These are phyloP conservation scores for Rostratula benghalensis DNA, from an alignment of 2,113 vertebrate species.

Conservation along the genomic window DNA sequence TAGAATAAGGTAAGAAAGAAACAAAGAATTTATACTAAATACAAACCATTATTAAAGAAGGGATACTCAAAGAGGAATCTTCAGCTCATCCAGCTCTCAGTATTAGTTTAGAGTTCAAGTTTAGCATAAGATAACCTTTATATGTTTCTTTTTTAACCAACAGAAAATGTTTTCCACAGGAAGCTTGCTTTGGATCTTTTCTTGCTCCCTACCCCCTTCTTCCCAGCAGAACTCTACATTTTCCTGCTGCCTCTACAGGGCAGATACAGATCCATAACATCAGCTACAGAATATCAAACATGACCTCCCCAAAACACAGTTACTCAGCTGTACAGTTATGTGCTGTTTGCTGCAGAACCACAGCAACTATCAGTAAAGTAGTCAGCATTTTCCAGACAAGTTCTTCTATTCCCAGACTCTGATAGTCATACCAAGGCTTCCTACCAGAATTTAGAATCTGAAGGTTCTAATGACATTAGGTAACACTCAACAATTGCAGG, in stretches of 20 bases:
- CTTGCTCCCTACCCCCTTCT: neutral
- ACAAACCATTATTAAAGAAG: neutral
- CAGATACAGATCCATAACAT: neutral
- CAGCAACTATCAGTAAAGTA: neutral
- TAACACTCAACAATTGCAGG: neutral
- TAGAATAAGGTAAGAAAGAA: neutral
- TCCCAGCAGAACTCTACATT: neutral
- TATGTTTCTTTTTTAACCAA: neutral
- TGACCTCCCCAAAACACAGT: neutral
- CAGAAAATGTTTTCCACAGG: neutral
- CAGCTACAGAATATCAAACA: neutral
- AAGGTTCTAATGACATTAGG: neutral
- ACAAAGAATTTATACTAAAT: neutral
- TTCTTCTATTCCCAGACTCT: neutral
- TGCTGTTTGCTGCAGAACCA: neutral
- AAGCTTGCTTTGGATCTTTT: neutral
- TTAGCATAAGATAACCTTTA: neutral
- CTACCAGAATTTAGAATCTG: neutral
- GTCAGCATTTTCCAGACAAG: neutral
- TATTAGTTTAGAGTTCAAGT: neutral
- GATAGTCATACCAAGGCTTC: too few relatives aligned
- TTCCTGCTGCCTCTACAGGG: neutral
- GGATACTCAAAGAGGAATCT: neutral
- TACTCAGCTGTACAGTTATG: neutral
- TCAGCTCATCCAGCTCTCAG: neutral